Base-by-base conservation (phyloP, 2,113 vertebrate species). In the Dissostichus mawsoni region DNA sequence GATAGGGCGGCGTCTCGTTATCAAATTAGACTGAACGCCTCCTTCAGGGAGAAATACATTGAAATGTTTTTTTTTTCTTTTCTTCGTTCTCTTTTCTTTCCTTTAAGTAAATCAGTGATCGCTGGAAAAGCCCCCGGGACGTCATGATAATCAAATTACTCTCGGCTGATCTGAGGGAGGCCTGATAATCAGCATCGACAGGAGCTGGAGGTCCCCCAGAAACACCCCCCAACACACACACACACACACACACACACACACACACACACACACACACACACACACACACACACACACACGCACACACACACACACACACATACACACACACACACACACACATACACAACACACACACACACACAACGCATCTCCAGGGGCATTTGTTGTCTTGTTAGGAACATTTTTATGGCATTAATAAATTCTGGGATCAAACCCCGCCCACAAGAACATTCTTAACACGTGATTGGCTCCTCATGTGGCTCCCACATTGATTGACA, bases 101-200 rank as follows among this genome's bases (percentile, higher is more conserved):
- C 81, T 89, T 86, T 84, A 83, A 92, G 84, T 91, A 93, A 93
- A 91, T 93, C 84, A 89, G 85, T 68, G 88, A 93, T 92, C 82
- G 82, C 83, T 83, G 70, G 57, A 78, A 78, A 67, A 76, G 3
- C 89, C 92, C 90, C 23, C 29, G 71, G 86, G 93, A 91, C 76
- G 52, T 72, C 72, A 51, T 33, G 57, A 82, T 93, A 90, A 94
- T 95, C 90, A 93, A 89, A 93, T 92, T 93, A 94, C 85, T 89
- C 73, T 90, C 63, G 64, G 82, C 83, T 88, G 88, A 88, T 90
- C 85, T 89, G 73, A 85, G 70, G 73, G 66, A 81, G 76, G 80
- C 53, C 88, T 86, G 71, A 86, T 87, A 86, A 92, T 89, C 90
- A 45, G 48, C 83, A 83, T 77, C 47, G 62, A 75, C 55, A 36